Conservation (phyloP, 2,797 vertebrate genomes). For the Glyptemys insculpta region DNA sequence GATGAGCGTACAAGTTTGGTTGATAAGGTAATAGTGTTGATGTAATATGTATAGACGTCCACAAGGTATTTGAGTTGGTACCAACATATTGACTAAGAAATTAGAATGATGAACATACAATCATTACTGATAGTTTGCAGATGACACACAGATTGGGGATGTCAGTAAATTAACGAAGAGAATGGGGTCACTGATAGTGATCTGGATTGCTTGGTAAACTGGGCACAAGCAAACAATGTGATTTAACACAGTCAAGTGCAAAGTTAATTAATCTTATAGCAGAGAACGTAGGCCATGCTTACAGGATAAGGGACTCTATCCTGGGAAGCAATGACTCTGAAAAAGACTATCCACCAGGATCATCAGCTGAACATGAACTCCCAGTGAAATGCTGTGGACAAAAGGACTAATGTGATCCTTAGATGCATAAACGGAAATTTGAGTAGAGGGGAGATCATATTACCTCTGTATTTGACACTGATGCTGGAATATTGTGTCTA, state of each 20-base stretch:
- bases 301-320: no score
- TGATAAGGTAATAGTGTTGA: neutral
- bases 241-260: neutral
- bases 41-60: neutral
- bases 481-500: neutral
- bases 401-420: neutral
- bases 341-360: neutral
- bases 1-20: neutral
- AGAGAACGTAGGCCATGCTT: neutral
- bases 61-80: neutral
- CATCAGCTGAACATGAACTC: neutral
- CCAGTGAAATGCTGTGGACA: neutral
- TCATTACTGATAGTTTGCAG: neutral
- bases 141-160: neutral
- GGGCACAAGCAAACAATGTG: neutral
- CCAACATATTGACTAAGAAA: neutral
- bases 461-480: neutral
- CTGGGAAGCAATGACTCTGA: neutral
- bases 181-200: neutral
- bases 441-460: neutral
- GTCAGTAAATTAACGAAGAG: neutral
- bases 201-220: neutral
- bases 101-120: neutral
- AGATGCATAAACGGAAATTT: neutral
- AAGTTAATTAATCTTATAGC: neutral